phyloP scores from a whole-genome alignment of 2,888 invertebrate genomes.

The Scaptomyza parva region DNA sequence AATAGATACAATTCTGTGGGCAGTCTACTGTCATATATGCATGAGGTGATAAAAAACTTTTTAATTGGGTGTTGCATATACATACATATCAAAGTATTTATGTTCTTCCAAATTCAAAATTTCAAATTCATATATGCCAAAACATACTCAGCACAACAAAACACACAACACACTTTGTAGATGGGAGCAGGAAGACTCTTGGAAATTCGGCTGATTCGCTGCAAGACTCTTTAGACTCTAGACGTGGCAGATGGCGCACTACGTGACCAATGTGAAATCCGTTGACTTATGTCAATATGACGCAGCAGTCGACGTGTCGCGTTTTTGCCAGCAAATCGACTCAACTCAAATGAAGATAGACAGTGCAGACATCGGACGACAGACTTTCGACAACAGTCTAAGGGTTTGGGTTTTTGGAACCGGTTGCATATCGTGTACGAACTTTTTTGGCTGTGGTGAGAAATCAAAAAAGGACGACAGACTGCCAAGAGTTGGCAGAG shows the following conservation, averaged over 20 bases:
- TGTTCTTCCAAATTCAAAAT: conserved; percentile 47
- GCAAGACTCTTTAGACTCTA: conserved; percentile 7
- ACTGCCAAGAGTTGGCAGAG: conserved; percentile 34
- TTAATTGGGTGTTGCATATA: conserved; percentile 70
- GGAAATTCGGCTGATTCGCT: conserved; percentile 2
- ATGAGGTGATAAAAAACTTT: conserved; percentile 76
- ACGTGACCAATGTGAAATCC: conserved; percentile 80
- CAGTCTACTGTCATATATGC: conserved; percentile 63
- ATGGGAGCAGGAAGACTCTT: conserved; percentile 6
- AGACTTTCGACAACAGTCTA: conserved; percentile 14
- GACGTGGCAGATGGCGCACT: conserved; percentile 56
- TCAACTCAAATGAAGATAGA: conserved; percentile 78
- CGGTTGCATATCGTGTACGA: conserved; percentile 28
- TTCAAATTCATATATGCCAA: conserved; percentile 55
- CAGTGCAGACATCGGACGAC: conserved; percentile 56
- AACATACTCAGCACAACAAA: conserved; percentile 27
- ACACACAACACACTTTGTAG: not conserved
- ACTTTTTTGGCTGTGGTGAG: conserved; percentile 49
- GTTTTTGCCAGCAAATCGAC: conserved; percentile 75
- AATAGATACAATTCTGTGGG: conserved; percentile 44
- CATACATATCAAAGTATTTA: conserved; percentile 30
- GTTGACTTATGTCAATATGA: conserved; percentile 79
- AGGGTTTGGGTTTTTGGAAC: conserved; percentile 15
- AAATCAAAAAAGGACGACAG: conserved; percentile 74
- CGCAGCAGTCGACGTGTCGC: conserved; percentile 51